Base-by-base conservation (phyloP, 1,140 invertebrate species). In the Pemphigus obesinymphae region DNA sequence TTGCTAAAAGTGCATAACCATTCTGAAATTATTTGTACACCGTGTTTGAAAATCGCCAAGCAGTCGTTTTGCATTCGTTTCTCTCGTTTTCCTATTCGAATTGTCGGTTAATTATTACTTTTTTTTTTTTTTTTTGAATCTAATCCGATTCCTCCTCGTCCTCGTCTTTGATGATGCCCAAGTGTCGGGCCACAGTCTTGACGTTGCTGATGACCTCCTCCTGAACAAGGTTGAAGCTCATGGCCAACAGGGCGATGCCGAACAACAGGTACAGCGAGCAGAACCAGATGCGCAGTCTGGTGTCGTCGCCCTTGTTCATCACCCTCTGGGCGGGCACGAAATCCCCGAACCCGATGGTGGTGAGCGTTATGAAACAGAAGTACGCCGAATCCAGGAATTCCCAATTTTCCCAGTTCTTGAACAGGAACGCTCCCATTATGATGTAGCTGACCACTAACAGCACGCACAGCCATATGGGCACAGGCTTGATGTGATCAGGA, bases 211-310 rank as follows among this genome's bases (percentile, higher is more conserved):
- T 95, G 6, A 96, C 94, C 86, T 96, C 94, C 86, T 96, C 94
- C 87, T 96, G 95, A 29, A 98, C 96, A 83, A 99, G 89, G 89
- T 99, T 98, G 88, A 99, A 99, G 85, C 96, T 97, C 98, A 99
- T 99, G 29, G 97, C 97, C 75, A 99, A 88, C 40, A 99, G 89
- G 0, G 97, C 96, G 86, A 99, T 99, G 10, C 97, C 97, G 87
- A 98, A 97, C 17, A 99, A 89, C 82, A 98, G 88, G 89, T 98
- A 98, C 63, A 98, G 87, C 0, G 95, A 96, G 85, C 95, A 97
- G 26, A 98, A 90, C 0, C 96, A 95, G 83, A 98, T 96, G 53
- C 94, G 93, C 83, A 93, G 90, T 84, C 93, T 90, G 0, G 91
- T 92, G 66, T 92, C 90, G 45, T 89, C 84, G 45, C 88, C 86